phyloP scores from a whole-genome alignment of 1,140 invertebrate genomes.

The Eurosta solidaginis region DNA sequence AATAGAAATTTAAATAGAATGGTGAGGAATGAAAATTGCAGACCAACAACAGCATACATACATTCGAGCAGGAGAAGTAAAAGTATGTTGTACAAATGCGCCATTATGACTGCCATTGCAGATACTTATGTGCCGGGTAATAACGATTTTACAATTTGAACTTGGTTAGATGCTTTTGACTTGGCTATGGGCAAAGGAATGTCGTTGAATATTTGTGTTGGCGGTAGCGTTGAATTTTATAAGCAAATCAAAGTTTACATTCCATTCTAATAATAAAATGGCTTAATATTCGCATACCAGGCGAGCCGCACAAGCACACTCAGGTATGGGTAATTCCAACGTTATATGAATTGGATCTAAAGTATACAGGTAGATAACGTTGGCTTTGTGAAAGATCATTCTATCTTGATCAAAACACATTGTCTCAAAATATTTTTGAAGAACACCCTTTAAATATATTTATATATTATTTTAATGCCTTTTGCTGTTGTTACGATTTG shows the following conservation, averaged over 20 bases:
- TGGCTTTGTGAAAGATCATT: too few species aligned
- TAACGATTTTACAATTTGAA: slow-evolving; percentile 25
- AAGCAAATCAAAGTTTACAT: slow-evolving; percentile 20
- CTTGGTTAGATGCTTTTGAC: slow-evolving; percentile 4
- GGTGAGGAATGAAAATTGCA: not conserved
- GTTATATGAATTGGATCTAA: too few species aligned
- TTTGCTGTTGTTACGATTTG: too few species aligned
- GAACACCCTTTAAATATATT: too few species aligned
- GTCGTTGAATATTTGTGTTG: slow-evolving; percentile 5
- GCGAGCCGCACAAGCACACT: not conserved
- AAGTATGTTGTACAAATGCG: not conserved
- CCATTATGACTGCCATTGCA: slow-evolving; percentile 11
- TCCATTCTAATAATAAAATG: not conserved
- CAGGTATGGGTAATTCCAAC: not conserved
- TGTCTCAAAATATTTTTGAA: too few species aligned
- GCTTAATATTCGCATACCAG: not conserved
- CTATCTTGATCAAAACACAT: too few species aligned
- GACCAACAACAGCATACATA: not conserved
- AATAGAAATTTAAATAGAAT: slow-evolving; percentile 15
- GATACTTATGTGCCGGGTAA: slow-evolving; percentile 20
- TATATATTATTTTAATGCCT: too few species aligned
- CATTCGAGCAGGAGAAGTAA: not conserved
- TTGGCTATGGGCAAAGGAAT: not conserved
- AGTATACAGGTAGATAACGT: not conserved
- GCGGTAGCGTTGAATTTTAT: slow-evolving; percentile 10